Conservation (phyloP, 2,113 vertebrate genomes). For the Cyphomyrus discorhynchus region DNA sequence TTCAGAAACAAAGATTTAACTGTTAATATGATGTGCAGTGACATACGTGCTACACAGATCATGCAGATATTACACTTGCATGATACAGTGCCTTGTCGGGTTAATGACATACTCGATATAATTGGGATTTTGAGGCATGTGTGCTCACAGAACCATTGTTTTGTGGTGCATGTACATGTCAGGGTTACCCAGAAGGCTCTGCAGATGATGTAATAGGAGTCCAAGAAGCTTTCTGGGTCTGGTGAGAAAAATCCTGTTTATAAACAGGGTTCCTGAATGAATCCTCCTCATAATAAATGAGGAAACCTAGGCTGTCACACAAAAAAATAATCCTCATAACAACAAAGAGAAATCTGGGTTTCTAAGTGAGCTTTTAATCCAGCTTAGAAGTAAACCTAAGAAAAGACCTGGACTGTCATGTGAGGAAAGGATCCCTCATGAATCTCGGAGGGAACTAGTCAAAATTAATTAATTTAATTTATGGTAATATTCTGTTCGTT, state of each 20-base stretch:
- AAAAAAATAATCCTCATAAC: neutral
- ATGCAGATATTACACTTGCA: neutral
- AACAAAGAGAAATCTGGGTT: neutral
- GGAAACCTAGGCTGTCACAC: neutral
- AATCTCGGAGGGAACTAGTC: neutral
- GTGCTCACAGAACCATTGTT: neutral
- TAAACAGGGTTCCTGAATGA: neutral
- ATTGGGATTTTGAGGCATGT: neutral
- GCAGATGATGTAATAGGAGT: neutral
- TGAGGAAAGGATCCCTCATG: neutral
- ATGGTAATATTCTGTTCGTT: neutral
- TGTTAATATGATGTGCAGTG: neutral
- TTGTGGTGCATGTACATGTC: neutral
- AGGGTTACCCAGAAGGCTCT: neutral
- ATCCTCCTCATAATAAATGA: neutral
- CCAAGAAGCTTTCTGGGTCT: neutral
- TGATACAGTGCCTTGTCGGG: neutral
- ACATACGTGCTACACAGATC: neutral
- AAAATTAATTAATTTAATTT: neutral
- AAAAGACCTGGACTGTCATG: neutral
- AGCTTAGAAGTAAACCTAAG: neutral
- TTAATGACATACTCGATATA: neutral
- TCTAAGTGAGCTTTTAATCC: constrained; percentile 7
- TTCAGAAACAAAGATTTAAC: neutral
- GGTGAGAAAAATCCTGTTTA: neutral